Percentiles rank a stretch among this genome's conserved stretches.
Conservation (phyloP, 2,888 invertebrate species). For the Rhabditoides inermis region DNA sequence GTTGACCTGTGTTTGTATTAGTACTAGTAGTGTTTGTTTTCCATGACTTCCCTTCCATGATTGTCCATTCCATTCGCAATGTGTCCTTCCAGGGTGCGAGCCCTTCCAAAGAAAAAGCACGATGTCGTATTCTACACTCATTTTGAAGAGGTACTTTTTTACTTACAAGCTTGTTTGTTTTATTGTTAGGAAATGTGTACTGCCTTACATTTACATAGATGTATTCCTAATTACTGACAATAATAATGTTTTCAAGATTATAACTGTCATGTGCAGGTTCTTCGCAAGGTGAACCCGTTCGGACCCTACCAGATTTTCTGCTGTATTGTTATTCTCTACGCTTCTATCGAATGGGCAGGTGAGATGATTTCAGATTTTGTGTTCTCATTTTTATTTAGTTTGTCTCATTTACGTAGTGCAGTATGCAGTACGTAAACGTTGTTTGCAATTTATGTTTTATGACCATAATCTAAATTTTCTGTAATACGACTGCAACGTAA, state of each 20-base stretch:
- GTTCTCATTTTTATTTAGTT: neutral
- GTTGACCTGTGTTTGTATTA: too few relatives aligned
- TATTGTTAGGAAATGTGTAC: too few relatives aligned
- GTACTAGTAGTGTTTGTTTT: too few relatives aligned
- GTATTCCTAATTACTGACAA: too few relatives aligned
- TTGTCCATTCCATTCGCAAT: too few relatives aligned
- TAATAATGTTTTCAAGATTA: too few relatives aligned
- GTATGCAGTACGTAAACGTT: neutral
- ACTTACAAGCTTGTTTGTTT: too few relatives aligned
- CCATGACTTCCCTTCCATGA: too few relatives aligned
- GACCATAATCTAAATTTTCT: too few relatives aligned
- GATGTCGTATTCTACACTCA: conserved; percentile 31
- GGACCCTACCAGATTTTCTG: conserved; percentile 46
- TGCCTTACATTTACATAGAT: too few relatives aligned
- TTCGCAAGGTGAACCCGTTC: conserved; percentile 37
- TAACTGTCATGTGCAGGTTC: conserved; percentile 3
- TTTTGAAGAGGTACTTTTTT: conserved; percentile 32
- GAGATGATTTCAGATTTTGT: conserved; percentile 3
- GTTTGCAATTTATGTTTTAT: neutral
- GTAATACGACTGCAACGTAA: too few relatives aligned
- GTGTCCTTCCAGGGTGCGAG: too few relatives aligned
- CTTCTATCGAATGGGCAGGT: conserved; percentile 49
- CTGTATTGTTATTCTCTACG: conserved; percentile 43
- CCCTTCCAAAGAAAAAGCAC: conserved; percentile 16
- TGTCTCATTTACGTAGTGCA: neutral